phyloP scores from a whole-genome alignment of 2,888 invertebrate genomes.

The Andrena fulva region DNA sequence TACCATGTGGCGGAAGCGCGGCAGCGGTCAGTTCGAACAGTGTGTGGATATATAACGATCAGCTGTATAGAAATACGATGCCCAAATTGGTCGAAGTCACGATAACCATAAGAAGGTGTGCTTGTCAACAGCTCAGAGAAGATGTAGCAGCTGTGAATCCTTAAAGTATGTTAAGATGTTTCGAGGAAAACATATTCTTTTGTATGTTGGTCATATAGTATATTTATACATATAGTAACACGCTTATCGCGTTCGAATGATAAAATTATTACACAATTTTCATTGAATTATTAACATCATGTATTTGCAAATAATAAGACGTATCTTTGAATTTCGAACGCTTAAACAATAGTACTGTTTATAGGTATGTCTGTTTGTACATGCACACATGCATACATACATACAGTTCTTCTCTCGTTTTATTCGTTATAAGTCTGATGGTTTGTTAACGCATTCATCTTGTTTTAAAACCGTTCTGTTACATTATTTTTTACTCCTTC shows the following conservation, averaged over 20 bases:
- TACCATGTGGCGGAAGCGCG: neutral
- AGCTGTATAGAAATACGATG: neutral
- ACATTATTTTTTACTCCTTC: neutral
- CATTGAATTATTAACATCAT: conserved; percentile 64
- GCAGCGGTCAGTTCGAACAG: fast-evolving
- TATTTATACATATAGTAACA: neutral
- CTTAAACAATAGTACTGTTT: conserved; percentile 61
- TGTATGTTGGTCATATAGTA: neutral
- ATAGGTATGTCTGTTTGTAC: conserved; percentile 34
- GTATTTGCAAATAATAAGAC: conserved; percentile 70
- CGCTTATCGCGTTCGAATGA: neutral
- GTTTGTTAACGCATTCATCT: conserved; percentile 13
- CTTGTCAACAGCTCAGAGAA: too few species aligned
- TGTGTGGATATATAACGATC: neutral
- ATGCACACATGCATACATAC: neutral
- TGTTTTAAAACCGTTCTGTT: conserved; percentile 23
- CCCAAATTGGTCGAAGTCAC: too few species aligned
- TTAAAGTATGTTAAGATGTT: neutral
- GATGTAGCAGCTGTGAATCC: neutral
- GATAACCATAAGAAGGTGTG: neutral
- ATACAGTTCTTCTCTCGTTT: conserved; percentile 4
- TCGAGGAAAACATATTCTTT: neutral
- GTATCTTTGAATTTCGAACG: conserved; percentile 64
- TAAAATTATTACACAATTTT: conserved; percentile 58
- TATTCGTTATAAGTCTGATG: conserved; percentile 3